Conservation (phyloP, 2,888 invertebrate genomes). For the Embidobia sp. region DNA sequence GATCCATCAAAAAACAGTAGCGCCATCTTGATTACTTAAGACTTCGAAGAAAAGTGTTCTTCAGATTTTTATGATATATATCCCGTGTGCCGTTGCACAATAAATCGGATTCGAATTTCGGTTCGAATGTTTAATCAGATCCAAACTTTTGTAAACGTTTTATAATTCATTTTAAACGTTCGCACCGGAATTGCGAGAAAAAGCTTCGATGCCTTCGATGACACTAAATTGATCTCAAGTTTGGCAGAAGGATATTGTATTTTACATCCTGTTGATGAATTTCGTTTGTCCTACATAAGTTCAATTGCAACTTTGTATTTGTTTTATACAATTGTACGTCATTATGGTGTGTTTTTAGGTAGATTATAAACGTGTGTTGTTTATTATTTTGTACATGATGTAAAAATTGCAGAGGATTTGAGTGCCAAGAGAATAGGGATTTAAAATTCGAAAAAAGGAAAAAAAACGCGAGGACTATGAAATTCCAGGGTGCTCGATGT, state of each 20-base stretch:
- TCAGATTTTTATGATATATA: constrained; percentile 10
- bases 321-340: constrained; percentile 4
- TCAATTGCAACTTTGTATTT: constrained; percentile 33
- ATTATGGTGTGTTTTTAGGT: constrained; percentile 15
- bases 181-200: constrained; percentile 1
- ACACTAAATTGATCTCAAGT: constrained; percentile 64
- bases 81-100: constrained; percentile 40
- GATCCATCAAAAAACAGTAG: constrained; percentile 9
- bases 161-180: constrained; percentile 20
- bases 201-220: constrained; percentile 45
- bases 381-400: constrained; percentile 25
- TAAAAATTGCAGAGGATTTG: constrained; percentile 25
- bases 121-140: constrained; percentile 14
- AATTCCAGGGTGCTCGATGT: constrained; percentile 65
- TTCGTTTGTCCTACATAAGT: constrained; percentile 54
- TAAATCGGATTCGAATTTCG: constrained; percentile 12
- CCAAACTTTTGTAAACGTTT: constrained; percentile 17
- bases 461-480: constrained; percentile 51
- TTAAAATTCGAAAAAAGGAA: constrained; percentile 2
- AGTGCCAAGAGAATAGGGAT: constrained; percentile 48
- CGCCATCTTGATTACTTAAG: constrained; percentile 19
- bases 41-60: constrained; percentile 10
- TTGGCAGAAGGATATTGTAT: constrained; percentile 61
- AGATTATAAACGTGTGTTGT: not conserved
- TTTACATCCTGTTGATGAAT: constrained; percentile 62